phyloP scores from a whole-genome alignment of 2,888 invertebrate species.

The Sarcophaga subvicina region DNA sequence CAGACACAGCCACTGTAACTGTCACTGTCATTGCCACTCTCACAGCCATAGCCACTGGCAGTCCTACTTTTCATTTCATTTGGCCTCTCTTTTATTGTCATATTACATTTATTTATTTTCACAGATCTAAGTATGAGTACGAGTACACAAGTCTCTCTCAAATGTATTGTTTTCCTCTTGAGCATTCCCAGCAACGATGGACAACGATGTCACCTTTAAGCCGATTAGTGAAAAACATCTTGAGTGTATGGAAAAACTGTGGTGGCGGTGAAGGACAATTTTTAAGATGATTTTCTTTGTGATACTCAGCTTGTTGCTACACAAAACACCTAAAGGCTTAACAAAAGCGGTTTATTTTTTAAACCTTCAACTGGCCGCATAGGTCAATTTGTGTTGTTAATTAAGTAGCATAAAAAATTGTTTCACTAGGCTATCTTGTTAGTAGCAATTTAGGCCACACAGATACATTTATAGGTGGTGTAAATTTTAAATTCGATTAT shows the following conservation, averaged over 20 bases:
- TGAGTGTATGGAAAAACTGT: constrained; percentile 17
- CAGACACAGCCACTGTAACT: too few species aligned
- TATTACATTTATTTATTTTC: constrained; percentile 18
- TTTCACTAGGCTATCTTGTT: too few species aligned
- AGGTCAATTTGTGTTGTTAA: neutral
- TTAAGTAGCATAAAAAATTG: too few species aligned
- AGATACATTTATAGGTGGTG: too few species aligned
- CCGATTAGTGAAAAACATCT: constrained; percentile 53
- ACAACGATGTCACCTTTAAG: constrained; percentile 60
- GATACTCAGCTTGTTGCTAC: constrained; percentile 13
- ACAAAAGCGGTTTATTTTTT: neutral
- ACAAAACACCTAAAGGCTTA: constrained; percentile 26
- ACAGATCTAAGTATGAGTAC: neutral
- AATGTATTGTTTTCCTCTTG: neutral
- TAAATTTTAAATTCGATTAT: too few species aligned
- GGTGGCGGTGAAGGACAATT: neutral
- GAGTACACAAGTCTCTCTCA: neutral
- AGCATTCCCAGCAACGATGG: constrained; percentile 4
- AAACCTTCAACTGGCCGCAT: neutral
- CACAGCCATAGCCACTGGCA: neutral
- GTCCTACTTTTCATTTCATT: neutral
- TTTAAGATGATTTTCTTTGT: neutral
- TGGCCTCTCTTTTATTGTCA: constrained; percentile 31
- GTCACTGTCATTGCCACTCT: neutral
- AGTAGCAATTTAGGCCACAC: too few species aligned